A percentile compares a stretch with the other conserved stretches of the same genome.
phyloP scores from a whole-genome alignment of 2,113 vertebrate genomes.

The Poecilia latipinna region DNA sequence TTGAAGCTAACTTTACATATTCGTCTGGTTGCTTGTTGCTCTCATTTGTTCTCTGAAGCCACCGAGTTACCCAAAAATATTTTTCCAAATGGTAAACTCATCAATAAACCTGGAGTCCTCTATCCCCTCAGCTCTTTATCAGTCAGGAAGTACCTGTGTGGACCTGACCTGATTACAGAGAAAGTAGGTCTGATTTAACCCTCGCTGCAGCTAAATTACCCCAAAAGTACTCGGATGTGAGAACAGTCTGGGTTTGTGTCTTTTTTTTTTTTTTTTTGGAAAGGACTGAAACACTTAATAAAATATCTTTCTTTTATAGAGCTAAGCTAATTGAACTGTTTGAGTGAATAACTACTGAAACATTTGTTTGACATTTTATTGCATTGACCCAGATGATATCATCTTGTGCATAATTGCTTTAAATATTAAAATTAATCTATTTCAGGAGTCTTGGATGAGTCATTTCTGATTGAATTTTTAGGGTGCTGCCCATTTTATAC shows the following conservation, averaged over 20 bases:
- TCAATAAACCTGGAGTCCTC: slow-evolving; percentile 50
- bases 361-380: neutral
- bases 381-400: neutral
- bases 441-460: neutral
- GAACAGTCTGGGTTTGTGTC: neutral
- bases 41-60: slow-evolving; percentile 23
- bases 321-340: neutral
- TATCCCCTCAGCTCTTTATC: slow-evolving; percentile 65
- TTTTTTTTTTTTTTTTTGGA: neutral
- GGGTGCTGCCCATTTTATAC: neutral
- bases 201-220: slow-evolving; percentile 43
- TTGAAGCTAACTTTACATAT: neutral
- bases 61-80: slow-evolving; percentile 16
- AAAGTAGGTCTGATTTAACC: slow-evolving; percentile 72
- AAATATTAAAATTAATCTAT: neutral
- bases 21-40: slow-evolving; percentile 1
- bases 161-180: slow-evolving; percentile 69
- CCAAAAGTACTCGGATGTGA: slow-evolving; percentile 34
- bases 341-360: neutral
- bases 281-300: neutral
- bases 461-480: slow-evolving; percentile 1
- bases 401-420: neutral
- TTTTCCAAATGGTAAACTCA: slow-evolving; percentile 15
- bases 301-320: neutral
- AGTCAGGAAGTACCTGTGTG: slow-evolving; percentile 70